Conservation (phyloP, 2,797 vertebrate species). For the Garrulus glandarius region DNA sequence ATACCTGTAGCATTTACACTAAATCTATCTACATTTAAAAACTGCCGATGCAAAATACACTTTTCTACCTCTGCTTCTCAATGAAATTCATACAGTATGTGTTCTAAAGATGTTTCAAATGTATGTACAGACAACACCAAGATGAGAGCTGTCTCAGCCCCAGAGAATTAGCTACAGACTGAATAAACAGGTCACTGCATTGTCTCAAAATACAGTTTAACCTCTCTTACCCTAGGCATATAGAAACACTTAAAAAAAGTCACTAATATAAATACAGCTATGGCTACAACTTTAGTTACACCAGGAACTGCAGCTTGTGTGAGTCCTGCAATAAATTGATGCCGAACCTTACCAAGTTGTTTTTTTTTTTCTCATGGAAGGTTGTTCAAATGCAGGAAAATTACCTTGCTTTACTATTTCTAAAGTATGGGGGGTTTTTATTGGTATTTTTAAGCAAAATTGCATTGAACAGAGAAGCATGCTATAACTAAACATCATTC, state of each 20-base stretch:
- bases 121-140: background rate
- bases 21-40: background rate
- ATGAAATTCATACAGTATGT: background rate
- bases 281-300: background rate
- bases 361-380: background rate
- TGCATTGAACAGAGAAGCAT: background rate
- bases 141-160: background rate
- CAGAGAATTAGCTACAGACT: background rate
- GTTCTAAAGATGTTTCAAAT: background rate
- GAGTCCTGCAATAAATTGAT: background rate
- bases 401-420: background rate
- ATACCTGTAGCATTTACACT: background rate
- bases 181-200: background rate
- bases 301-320: background rate
- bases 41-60: background rate
- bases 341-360: background rate
- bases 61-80: background rate
- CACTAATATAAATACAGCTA: background rate
- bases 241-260: background rate
- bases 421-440: background rate
- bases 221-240: background rate
- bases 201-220: background rate
- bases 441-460: background rate
- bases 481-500: background rate
- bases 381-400: background rate